These are phyloP conservation scores for Ochropacha duplaris DNA, from an alignment of 2,888 invertebrate species.

Conservation along the genomic window DNA sequence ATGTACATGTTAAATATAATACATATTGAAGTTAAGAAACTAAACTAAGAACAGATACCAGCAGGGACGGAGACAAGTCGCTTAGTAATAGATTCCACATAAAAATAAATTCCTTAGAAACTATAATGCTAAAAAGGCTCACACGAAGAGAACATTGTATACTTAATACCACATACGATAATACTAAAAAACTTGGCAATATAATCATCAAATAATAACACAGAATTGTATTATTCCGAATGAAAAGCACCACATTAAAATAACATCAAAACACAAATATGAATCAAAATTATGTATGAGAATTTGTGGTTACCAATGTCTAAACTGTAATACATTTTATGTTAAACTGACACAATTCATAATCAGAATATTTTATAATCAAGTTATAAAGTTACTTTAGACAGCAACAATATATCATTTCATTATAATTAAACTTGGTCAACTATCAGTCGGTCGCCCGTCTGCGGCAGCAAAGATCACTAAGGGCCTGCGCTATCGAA, in stretches of 20 bases:
- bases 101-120: conserved; percentile 19
- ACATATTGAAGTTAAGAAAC: conserved; percentile 26
- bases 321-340: no score
- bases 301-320: no score
- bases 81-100: conserved; percentile 17
- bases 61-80: conserved; percentile 18
- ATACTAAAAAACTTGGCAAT: conserved; percentile 20
- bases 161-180: conserved; percentile 11
- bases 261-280: not conserved
- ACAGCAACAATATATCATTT: no score
- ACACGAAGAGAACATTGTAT: conserved; percentile 13
- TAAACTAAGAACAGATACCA: conserved; percentile 24
- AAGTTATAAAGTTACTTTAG: no score
- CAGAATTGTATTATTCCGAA: not conserved
- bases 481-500: no score
- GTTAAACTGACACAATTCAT: not conserved
- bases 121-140: conserved; percentile 28
- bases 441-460: no score
- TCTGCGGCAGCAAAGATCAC: no score
- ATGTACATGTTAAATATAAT: conserved; percentile 27
- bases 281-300: not conserved
- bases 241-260: not conserved
- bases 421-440: no score
- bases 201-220: conserved; percentile 13
- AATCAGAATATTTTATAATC: no score